Base-by-base conservation (phyloP, 2,888 invertebrate species). In the Drymonia ruficornis region DNA sequence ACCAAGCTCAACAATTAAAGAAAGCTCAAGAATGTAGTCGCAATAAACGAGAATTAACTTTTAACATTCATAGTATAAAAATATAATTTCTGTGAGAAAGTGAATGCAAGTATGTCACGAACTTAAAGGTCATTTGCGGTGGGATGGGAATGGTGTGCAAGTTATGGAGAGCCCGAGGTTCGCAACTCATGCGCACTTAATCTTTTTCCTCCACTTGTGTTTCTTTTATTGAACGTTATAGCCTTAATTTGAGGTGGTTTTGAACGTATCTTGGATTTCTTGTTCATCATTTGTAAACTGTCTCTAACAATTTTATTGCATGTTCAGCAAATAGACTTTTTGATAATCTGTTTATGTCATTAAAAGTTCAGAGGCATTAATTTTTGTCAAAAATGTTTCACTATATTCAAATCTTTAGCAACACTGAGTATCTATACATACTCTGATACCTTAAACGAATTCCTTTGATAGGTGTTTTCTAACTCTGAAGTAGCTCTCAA, bases 11-110 rank as follows among this genome's bases (percentile, higher is more conserved):
- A 29, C 29, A 29, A 46, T 29, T 46, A 29, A 46, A 29, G 46
- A 46, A 46, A 46, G 46, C 46, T 15, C 12, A 28, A 16, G 29
- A 46, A 46, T 46, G 43, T 15, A 28, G 46, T 46, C 29, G 29
- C 46, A 19, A 12, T n/a, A 44, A 23, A n/a, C 16, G 40, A 19
- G 23, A 43, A 43, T 43, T 43, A 46, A 46, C n/a, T 46, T 46
- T 46, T 29, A 15, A 12, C 29, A 29, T 46, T 29, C 46, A 29
- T 46, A 46, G 46, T 46, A 29, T 29, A 15, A 46, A 29, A 29
- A 29, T 15, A 15, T 29, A 46, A 46, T 29, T n/a, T 16, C 29
- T 46, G 9, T 46, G 46, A 29, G 16, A 29, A 46, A 46, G 29
- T 28, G 13, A 29, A 29, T 19, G 13, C 5, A 29, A 29, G 46